Evolutionary conservation across 2,113 vertebrate genomes (phyloP), one percentile per base, ranked within the genome.

Genomic region (Aegithalos caudatus): DNA sequence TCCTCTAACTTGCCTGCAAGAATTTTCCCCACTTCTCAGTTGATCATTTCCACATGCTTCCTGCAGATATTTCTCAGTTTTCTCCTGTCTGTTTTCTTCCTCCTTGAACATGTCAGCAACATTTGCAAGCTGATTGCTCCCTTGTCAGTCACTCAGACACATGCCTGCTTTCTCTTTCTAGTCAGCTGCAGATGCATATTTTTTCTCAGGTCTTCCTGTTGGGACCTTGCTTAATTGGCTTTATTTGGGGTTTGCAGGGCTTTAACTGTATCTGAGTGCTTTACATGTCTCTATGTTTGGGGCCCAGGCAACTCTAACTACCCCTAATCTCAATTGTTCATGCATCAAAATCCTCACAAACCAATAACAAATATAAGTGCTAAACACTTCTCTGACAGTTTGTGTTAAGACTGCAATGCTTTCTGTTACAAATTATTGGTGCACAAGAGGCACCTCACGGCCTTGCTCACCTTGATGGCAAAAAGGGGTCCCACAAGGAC

Each of bases 31-130:
- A 45, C 27, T 50, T 91, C 31, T 91, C 45, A 78, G 64, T 7
- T 0, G 0, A 60, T 29, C 4, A 4, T 71, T 86, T 67, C 54
- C 62, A 51, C 0, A 1, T 69, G 28, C 13, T 47, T 58, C 58
- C 37, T 60, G 40, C 37, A 86, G 44, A 11, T 53, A 54, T 31
- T 84, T 57, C 42, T 66, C 44, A 33, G 27, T 72, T 33, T 66
- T 80, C 24, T 93, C 47, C 23, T 47, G 25, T 13, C 38, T 83
- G 14, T 67, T 86, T 57, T 56, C 60, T 77, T 80, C 23, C 6
- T 93, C n/a, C 40, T 27, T 35, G 31, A 71, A 47, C n/a, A 60
- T 4, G 2, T 38, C 53, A 89, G 54, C 28, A 82, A 50, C 25
- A 40, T 38, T 73, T 77, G 40, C 50, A 81, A 20, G 38, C 53